Evolutionary conservation across 2,113 vertebrate genomes (phyloP).

Genomic region (Strigops habroptila): DNA sequence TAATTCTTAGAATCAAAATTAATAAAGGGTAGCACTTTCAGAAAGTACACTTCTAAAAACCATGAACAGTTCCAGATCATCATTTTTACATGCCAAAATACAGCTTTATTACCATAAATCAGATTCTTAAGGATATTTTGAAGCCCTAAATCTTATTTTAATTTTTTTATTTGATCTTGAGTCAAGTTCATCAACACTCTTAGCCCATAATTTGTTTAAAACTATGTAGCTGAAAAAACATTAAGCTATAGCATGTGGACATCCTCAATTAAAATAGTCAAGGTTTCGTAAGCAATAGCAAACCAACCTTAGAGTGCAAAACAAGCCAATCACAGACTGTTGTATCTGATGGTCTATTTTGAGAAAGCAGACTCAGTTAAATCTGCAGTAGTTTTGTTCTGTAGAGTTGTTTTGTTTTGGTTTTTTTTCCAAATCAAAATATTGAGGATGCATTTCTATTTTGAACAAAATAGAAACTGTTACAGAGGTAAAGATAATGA

Average conservation of each 20-base stretch:
- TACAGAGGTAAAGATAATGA: background rate
- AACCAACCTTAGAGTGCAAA: background rate
- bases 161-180: background rate
- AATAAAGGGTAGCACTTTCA: background rate
- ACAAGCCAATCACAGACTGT: background rate
- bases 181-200: background rate
- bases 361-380: background rate
- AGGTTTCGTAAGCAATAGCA: background rate
- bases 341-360: background rate
- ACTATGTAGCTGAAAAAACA: background rate
- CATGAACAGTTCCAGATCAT: background rate
- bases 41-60: background rate
- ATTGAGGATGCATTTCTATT: background rate
- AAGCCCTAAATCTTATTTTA: background rate
- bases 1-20: background rate
- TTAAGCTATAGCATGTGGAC: background rate
- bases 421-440: background rate
- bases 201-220: background rate
- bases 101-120: background rate
- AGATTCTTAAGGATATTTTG: background rate
- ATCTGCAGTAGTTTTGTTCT: background rate
- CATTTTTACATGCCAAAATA: background rate
- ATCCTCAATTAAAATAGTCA: background rate
- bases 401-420: background rate
- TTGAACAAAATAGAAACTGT: background rate